A percentile compares a stretch with the other conserved stretches of the same genome.
These are phyloP conservation scores for Tetragnatha versicolor DNA, from an alignment of 1,140 invertebrate genomes.

Conservation along the genomic window DNA sequence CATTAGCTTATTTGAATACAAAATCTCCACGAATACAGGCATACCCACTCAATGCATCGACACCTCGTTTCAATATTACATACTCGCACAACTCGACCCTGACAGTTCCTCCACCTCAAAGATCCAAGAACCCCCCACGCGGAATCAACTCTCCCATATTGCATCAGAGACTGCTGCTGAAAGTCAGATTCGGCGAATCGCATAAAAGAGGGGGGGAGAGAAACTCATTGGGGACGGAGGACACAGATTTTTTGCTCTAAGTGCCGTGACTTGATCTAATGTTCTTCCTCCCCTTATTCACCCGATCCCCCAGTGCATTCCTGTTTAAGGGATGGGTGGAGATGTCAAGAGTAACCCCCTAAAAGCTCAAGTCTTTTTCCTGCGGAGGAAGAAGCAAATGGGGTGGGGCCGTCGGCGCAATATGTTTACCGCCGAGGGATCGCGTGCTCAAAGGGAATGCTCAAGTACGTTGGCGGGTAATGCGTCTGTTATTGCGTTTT, in stretches of 20 bases:
- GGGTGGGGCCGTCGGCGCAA: too few relatives aligned
- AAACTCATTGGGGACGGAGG: not conserved
- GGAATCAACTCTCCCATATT: not conserved
- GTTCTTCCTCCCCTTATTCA: not conserved
- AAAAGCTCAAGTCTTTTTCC: not conserved
- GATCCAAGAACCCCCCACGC: not conserved
- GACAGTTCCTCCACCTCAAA: not conserved
- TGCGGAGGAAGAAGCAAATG: too few relatives aligned
- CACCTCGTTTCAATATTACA: not conserved
- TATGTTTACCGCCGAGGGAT: too few relatives aligned
- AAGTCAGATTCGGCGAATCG: too few relatives aligned
- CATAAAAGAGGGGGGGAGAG: not conserved
- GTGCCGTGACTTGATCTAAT: conserved; percentile 25
- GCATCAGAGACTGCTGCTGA: not conserved
- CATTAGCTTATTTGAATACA: too few relatives aligned
- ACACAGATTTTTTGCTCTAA: not conserved
- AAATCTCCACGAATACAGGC: not conserved
- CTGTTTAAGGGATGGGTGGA: conserved; percentile 26
- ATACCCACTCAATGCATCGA: not conserved
- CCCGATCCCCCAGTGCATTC: conserved; percentile 4
- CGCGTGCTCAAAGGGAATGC: too few relatives aligned
- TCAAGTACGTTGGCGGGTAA: too few relatives aligned
- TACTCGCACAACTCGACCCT: not conserved
- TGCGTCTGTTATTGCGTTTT: too few relatives aligned
- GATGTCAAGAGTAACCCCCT: conserved; percentile 16